Evolutionary conservation across 2,797 vertebrate species (phyloP).

Genomic region (Lacerta viridis): DNA sequence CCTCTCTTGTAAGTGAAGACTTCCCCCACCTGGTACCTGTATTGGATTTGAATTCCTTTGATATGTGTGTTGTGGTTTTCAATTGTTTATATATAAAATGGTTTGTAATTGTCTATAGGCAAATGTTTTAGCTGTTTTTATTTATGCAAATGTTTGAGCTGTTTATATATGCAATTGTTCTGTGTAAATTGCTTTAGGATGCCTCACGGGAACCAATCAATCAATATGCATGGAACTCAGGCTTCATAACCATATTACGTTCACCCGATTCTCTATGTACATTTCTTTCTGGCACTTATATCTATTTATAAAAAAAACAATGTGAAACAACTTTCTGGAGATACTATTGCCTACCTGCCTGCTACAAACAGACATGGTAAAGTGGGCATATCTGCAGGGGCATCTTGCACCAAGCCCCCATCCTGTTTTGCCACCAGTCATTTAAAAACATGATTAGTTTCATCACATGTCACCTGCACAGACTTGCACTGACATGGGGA

Average conservation of each 20-base stretch:
- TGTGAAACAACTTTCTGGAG: neutral
- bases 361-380: neutral
- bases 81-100: no score
- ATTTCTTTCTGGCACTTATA: neutral
- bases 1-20: no score
- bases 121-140: no score
- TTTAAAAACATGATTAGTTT: neutral
- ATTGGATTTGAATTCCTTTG: no score
- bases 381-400: neutral
- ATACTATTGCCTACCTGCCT: neutral
- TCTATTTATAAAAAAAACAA: neutral
- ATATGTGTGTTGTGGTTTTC: no score
- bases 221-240: neutral
- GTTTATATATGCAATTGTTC: no score
- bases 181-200: no score
- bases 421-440: neutral
- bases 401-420: neutral
- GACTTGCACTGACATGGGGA: neutral
- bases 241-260: neutral
- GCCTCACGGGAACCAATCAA: no score
- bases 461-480: neutral
- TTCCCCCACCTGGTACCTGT: no score
- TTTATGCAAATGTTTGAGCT: no score
- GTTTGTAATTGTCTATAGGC: no score
- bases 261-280: neutral